These are phyloP conservation scores for Serripes groenlandicus DNA, from an alignment of 2,888 invertebrate species.

Conservation along the genomic window DNA sequence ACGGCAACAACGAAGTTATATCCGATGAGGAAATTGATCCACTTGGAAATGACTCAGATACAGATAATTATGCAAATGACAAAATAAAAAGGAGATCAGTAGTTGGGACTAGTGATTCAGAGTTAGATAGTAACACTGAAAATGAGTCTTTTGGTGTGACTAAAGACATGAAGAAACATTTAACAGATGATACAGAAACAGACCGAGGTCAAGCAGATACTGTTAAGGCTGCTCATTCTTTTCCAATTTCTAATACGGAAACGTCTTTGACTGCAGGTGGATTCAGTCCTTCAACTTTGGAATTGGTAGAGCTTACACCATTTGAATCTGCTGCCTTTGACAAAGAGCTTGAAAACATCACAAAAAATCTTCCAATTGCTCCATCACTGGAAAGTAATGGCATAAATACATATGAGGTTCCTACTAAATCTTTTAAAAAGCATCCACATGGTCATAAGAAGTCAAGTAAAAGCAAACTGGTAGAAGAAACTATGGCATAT, in stretches of 20 bases:
- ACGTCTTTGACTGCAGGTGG: background rate
- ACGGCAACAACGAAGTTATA: background rate
- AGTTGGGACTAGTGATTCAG: conserved; percentile 57
- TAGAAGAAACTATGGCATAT: background rate
- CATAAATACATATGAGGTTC: conserved; percentile 4
- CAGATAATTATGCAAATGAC: background rate
- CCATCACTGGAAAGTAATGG: background rate
- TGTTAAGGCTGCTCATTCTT: background rate
- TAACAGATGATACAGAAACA: background rate
- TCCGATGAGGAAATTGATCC: background rate
- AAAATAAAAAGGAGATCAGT: background rate
- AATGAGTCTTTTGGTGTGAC: no score
- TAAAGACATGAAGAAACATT: no score
- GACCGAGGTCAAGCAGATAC: background rate
- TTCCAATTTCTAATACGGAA: background rate
- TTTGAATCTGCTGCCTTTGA: conserved; percentile 48
- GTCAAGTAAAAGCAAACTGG: conserved; percentile 29
- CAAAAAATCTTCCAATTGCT: background rate
- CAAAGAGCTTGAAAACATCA: conserved; percentile 52
- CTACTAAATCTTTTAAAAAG: conserved; percentile 73
- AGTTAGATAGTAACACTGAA: conserved; percentile 37
- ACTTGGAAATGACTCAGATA: background rate
- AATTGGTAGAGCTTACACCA: conserved; percentile 54
- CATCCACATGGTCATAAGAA: conserved; percentile 83
- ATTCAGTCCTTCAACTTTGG: conserved; percentile 19